phyloP scores from a whole-genome alignment of 2,888 invertebrate species.

The Drosophila demipolita region DNA sequence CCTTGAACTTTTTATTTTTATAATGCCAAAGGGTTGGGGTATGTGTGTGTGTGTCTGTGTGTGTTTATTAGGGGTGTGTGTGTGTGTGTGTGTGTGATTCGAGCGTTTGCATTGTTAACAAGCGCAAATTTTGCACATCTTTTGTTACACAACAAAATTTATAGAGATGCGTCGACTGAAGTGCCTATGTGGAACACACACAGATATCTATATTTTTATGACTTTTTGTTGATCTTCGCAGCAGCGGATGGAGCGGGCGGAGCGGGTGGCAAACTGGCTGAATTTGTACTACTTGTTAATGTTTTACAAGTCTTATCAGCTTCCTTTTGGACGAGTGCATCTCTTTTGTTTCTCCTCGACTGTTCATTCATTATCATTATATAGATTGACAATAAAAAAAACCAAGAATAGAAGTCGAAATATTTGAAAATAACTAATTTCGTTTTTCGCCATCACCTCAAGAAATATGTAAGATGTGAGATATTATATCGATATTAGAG shows the following conservation, averaged over 20 bases:
- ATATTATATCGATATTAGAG: not conserved
- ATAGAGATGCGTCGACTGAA: constrained; percentile 56
- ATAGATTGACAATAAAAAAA: not conserved
- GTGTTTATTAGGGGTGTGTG: constrained; percentile 4
- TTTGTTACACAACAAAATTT: constrained; percentile 69
- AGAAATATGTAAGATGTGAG: not conserved
- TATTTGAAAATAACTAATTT: not conserved
- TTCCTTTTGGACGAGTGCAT: not conserved
- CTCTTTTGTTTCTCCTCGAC: not conserved
- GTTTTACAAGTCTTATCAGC: constrained; percentile 51
- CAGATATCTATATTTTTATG: constrained; percentile 72
- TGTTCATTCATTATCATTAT: not conserved
- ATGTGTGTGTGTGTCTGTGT: constrained; percentile 5
- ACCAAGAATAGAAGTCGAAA: not conserved
- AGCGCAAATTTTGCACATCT: constrained; percentile 68
- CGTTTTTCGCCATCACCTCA: not conserved
- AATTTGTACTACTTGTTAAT: constrained; percentile 48
- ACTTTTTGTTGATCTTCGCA: constrained; percentile 73
- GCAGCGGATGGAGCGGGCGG: not conserved
- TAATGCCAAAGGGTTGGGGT: constrained; percentile 3
- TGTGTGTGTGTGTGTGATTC: constrained; percentile 24
- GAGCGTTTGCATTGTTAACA: constrained; percentile 72
- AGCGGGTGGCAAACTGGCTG: not conserved
- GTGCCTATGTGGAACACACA: constrained; percentile 28
- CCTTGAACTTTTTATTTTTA: constrained; percentile 64